These are phyloP conservation scores for Arbacia lixula DNA, from an alignment of 53 echinoderm and acorn worm genomes.

Conservation along the genomic window DNA sequence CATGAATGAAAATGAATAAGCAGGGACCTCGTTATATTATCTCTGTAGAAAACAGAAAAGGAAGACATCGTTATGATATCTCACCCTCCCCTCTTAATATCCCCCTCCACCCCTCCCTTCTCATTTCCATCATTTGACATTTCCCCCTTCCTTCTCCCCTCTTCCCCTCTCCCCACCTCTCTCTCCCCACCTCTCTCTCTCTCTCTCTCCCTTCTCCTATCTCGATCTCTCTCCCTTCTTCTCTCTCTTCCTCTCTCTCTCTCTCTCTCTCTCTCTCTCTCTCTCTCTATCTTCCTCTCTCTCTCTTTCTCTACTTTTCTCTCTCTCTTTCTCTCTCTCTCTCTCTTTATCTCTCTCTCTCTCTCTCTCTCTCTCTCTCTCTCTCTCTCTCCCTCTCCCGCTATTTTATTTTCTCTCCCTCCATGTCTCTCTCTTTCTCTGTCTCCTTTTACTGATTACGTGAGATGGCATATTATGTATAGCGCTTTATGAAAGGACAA, in stretches of 20 bases:
- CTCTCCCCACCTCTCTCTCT: neutral
- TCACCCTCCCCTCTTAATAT: neutral
- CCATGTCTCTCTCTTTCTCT: neutral
- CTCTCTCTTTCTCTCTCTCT: neutral
- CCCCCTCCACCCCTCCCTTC: neutral
- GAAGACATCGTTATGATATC: too few species aligned
- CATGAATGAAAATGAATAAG: too few species aligned
- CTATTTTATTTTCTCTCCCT: too few species aligned
- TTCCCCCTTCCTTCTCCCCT: neutral
- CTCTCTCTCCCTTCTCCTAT: neutral
- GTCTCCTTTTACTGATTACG: neutral
- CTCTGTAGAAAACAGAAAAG: too few species aligned
- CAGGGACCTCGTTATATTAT: too few species aligned
- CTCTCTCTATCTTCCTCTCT: neutral
- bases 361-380: constrained; percentile 7
- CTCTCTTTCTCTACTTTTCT: neutral
- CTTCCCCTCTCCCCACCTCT: neutral
- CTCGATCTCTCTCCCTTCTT: neutral
- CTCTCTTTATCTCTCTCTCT: neutral
- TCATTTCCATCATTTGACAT: neutral
- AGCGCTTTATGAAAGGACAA: too few species aligned
- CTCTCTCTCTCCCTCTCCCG: neutral
- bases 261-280: neutral
- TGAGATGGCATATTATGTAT: too few species aligned
- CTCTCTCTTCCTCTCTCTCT: neutral